Conservation (phyloP, 2,888 invertebrate species). For the Thalpophila matura region DNA sequence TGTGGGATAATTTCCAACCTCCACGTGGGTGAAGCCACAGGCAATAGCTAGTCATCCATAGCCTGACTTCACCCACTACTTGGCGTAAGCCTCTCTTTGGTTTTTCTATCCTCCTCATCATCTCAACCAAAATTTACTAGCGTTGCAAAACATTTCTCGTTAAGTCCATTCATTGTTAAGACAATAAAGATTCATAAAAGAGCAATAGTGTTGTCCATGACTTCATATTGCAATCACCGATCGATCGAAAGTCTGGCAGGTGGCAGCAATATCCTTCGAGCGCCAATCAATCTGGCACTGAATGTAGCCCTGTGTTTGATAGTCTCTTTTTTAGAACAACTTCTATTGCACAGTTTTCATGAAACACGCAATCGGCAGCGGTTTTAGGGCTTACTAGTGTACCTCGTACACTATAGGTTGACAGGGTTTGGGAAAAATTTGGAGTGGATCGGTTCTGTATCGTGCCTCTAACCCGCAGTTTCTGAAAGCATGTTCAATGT, state of each 20-base stretch:
- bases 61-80: too few relatives aligned
- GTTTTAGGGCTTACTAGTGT: conserved; percentile 9
- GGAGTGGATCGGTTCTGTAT: neutral
- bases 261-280: conserved; percentile 43
- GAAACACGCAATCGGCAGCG: conserved; percentile 28
- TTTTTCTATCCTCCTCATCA: too few relatives aligned
- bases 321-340: conserved; percentile 26
- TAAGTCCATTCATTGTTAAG: neutral
- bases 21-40: too few relatives aligned
- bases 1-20: too few relatives aligned
- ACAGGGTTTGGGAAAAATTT: neutral
- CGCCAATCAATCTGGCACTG: conserved; percentile 34
- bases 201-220: conserved; percentile 4
- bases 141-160: neutral
- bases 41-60: too few relatives aligned
- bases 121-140: too few relatives aligned
- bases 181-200: neutral
- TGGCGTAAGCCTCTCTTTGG: too few relatives aligned
- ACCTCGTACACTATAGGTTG: neutral
- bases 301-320: neutral
- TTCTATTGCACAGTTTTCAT: conserved; percentile 35
- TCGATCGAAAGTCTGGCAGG: conserved; percentile 34
- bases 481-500: too few relatives aligned
- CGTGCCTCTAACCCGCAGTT: too few relatives aligned
- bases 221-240: conserved; percentile 27